Evolutionary conservation across 2,797 vertebrate genomes (phyloP).

Genomic region (Staurois parvus): DNA sequence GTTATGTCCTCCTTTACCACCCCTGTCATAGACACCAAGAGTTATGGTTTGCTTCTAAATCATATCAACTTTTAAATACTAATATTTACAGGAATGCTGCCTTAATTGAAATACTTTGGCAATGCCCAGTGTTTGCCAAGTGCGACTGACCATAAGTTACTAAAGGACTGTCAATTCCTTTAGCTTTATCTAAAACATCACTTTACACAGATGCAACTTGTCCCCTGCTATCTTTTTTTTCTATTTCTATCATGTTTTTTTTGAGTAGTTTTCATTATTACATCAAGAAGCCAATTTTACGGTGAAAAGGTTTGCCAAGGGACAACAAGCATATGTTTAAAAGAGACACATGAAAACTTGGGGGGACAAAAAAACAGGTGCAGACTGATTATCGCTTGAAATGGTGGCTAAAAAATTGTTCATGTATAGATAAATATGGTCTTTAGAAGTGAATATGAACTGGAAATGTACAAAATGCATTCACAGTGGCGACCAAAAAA

Average conservation of each 20-base stretch:
- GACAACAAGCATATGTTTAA: too few relatives aligned
- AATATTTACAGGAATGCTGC: slow-evolving; percentile 48
- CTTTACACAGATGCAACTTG: neutral
- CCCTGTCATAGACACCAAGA: neutral
- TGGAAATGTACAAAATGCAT: slow-evolving; percentile 69
- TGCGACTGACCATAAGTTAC: neutral
- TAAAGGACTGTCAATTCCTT: neutral
- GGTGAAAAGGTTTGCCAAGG: too few relatives aligned
- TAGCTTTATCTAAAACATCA: neutral
- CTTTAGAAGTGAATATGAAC: slow-evolving; percentile 44
- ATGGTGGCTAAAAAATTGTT: neutral
- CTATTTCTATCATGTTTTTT: neutral
- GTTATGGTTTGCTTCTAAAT: neutral
- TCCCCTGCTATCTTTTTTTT: neutral
- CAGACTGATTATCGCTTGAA: slow-evolving; percentile 1
- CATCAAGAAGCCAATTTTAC: neutral
- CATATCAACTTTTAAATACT: neutral
- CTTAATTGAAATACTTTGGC: slow-evolving; percentile 34
- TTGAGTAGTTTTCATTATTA: neutral
- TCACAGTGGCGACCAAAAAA: slow-evolving; percentile 71
- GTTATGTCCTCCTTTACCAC: neutral
- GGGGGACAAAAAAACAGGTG: too few relatives aligned
- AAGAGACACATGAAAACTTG: too few relatives aligned
- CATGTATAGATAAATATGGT: slow-evolving; percentile 55
- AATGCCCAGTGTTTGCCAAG: slow-evolving; percentile 25